phyloP scores from a whole-genome alignment of 2,113 vertebrate genomes.

The Hipposideros armiger region DNA sequence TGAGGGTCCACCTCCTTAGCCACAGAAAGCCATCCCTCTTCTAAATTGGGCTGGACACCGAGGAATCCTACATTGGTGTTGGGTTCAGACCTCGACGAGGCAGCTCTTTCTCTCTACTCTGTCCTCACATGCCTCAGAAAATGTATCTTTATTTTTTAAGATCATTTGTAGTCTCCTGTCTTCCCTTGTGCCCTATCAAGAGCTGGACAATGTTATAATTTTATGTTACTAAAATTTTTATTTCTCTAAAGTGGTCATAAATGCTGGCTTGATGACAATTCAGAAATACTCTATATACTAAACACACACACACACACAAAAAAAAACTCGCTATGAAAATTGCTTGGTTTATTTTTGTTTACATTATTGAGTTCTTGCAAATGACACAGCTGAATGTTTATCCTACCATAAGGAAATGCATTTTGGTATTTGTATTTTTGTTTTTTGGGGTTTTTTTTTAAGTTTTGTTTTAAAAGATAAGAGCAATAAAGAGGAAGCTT shows the following conservation, averaged over 20 bases:
- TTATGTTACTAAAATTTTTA: conserved; percentile 80
- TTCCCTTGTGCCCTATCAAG: conserved; percentile 66
- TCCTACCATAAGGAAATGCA: conserved; percentile 87
- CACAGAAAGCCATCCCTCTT: neutral
- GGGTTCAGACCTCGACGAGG: neutral
- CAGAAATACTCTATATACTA: conserved; percentile 82
- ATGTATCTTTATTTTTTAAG: neutral
- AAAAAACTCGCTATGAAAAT: conserved; percentile 85
- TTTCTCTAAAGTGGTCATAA: conserved; percentile 80
- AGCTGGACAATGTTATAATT: conserved; percentile 78
- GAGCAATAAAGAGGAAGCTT: conserved; percentile 67
- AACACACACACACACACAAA: conserved; percentile 32
- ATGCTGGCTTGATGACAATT: conserved; percentile 83
- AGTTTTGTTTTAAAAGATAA: conserved; percentile 83
- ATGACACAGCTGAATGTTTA: conserved; percentile 89
- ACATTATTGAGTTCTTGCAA: conserved; percentile 85
- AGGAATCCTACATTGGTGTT: neutral
- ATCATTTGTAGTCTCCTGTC: conserved; percentile 78
- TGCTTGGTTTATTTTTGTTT: conserved; percentile 87
- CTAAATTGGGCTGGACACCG: neutral
- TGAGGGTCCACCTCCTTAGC: neutral
- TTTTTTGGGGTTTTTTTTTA: neutral
- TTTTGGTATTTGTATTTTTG: conserved; percentile 86
- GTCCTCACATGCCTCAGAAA: conserved; percentile 43
- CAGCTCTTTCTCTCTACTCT: neutral